These are phyloP conservation scores for Ecliptopera silaceata DNA, from an alignment of 2,888 invertebrate genomes.

Conservation along the genomic window DNA sequence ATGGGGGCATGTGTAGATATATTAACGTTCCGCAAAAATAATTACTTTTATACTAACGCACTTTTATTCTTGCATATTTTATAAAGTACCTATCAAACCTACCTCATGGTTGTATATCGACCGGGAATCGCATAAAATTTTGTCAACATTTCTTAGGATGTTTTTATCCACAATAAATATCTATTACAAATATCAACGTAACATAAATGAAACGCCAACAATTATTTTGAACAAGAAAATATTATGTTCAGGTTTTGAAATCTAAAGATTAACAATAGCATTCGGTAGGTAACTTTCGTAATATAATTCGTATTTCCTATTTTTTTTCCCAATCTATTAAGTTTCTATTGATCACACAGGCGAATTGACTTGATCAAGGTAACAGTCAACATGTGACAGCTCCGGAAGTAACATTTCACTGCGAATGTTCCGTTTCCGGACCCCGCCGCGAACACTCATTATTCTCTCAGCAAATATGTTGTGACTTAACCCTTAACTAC, in stretches of 20 bases:
- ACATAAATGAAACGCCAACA: too few species aligned
- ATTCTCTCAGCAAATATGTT: conserved; percentile 81
- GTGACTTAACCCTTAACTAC: conserved; percentile 73
- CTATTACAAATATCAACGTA: too few species aligned
- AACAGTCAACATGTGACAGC: conserved; percentile 55
- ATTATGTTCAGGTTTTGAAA: too few species aligned
- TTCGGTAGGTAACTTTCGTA: too few species aligned
- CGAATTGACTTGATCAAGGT: conserved; percentile 21
- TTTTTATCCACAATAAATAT: too few species aligned
- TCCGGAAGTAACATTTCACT: conserved; percentile 68
- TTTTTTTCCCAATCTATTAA: conserved; percentile 7
- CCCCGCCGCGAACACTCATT: conserved; percentile 70
- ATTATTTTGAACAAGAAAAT: too few species aligned
- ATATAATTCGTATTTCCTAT: neutral
- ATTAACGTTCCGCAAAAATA: conserved; percentile 19
- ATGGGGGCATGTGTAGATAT: conserved; percentile 28
- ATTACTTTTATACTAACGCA: neutral
- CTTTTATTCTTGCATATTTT: neutral
- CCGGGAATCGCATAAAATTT: too few species aligned
- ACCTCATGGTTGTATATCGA: too few species aligned
- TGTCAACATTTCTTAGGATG: too few species aligned
- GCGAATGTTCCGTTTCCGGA: conserved; percentile 73
- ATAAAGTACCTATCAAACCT: too few species aligned
- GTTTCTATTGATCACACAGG: conserved; percentile 8
- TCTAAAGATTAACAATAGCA: too few species aligned